Evolutionary conservation across 2,113 vertebrate genomes (phyloP), one percentile per base, ranked within the genome.

Genomic region (Brienomyrus brachyistius): DNA sequence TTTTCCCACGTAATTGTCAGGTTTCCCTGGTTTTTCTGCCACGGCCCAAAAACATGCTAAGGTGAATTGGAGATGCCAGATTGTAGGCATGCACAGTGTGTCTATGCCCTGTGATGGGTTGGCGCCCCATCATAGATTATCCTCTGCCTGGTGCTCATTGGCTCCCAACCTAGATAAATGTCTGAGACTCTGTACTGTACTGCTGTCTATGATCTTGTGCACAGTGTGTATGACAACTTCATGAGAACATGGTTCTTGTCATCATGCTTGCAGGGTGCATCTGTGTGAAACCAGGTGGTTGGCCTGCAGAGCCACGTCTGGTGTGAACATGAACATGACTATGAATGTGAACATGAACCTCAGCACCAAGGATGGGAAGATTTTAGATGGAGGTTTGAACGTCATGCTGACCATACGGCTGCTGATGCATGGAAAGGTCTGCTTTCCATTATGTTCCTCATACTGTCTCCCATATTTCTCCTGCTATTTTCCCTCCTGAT

Each of bases 401-500:
- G 96, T 98, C 91, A 98, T 96, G 0, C 95, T 98, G 92, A 98
- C 97, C 66, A 96, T 98, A 90, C 95, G 97, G 88, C 96, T 98
- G 92, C 95, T 98, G 93, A 98, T 98, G 97, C 97, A 98, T 0
- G 97, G 97, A 92, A 98, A 98, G 97, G 97, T 98, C 96, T 96
- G 88, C 1, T 47, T 51, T 62, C 43, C 50, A 35, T 50, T n/a
- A 35, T 17, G 11, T 52, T 11, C 23, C 48, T 84, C 82, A 40
- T 47, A 21, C 21, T n/a, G 85, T 87, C 35, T 54, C 50, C n/a
- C 15, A 19, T 56, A n/a, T 43, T 35, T 35, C 51, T 87, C 45
- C 21, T 86, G 48, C 83, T 13, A 19, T n/a, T 4, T 50, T 10
- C 51, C 84, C 84, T 31, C n/a, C 85, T 54, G 51, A 27, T 87